Evolutionary conservation across 2,888 invertebrate species (phyloP).

Genomic region (Nomada fabriciana): DNA sequence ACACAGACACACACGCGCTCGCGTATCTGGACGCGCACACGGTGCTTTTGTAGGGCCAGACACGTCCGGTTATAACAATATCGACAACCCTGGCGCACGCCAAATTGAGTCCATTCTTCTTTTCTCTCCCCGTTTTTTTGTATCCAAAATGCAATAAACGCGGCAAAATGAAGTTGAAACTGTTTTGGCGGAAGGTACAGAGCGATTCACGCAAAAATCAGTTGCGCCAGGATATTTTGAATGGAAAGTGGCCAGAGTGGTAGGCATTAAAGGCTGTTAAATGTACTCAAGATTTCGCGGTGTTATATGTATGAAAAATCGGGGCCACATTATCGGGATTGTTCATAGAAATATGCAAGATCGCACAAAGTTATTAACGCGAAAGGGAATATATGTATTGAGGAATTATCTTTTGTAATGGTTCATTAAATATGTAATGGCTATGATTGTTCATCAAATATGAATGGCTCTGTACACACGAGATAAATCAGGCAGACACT

Average conservation of each 20-base stretch:
- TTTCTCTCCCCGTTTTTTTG: not conserved
- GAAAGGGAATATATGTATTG: too few relatives aligned
- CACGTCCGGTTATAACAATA: constrained; percentile 49
- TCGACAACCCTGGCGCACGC: constrained; percentile 34
- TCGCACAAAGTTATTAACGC: too few relatives aligned
- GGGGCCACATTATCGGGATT: too few relatives aligned
- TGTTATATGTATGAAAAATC: too few relatives aligned
- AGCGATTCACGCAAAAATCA: not conserved
- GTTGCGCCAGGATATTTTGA: not conserved
- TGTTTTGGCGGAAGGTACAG: not conserved
- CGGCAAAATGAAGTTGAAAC: constrained; percentile 8
- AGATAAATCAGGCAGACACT: not conserved
- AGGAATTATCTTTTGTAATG: too few relatives aligned
- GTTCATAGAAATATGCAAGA: too few relatives aligned
- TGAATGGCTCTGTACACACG: not conserved
- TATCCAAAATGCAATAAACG: constrained; percentile 21
- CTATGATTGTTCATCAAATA: not conserved
- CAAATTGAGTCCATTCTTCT: constrained; percentile 38
- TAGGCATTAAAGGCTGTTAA: too few relatives aligned
- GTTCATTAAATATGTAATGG: too few relatives aligned
- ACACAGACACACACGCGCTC: constrained; percentile 35
- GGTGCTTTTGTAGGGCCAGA: constrained; percentile 63
- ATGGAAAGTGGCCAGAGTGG: not conserved
- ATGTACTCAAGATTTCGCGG: too few relatives aligned
- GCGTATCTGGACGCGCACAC: constrained; percentile 54